Evolutionary conservation across 2,113 vertebrate species (phyloP).

Genomic region (Pelodiscus sinensis): DNA sequence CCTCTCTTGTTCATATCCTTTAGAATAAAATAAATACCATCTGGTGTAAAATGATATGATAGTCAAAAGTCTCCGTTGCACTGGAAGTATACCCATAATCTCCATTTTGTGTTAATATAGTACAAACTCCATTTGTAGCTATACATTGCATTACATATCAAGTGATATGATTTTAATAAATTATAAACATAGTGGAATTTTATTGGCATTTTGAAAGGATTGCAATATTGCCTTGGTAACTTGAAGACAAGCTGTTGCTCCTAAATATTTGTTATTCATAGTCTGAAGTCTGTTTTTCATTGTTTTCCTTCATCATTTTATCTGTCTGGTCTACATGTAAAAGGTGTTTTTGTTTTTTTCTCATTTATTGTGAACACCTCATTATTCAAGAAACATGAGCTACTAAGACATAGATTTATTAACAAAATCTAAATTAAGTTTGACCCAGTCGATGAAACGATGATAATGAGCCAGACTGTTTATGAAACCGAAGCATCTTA

Average conservation of each 20-base stretch:
- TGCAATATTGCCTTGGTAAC: slow-evolving; percentile 35
- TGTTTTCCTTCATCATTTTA: slow-evolving; percentile 61
- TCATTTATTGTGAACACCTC: slow-evolving; percentile 49
- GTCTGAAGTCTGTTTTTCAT: slow-evolving; percentile 53
- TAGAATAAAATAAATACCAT: slow-evolving; percentile 20
- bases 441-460: slow-evolving; percentile 42
- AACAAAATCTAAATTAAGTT: slow-evolving; percentile 39
- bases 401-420: slow-evolving; percentile 44
- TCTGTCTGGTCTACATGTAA: slow-evolving; percentile 52
- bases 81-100: slow-evolving; percentile 31
- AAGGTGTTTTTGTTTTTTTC: slow-evolving; percentile 56
- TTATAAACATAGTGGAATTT: slow-evolving; percentile 41
- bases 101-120: slow-evolving; percentile 28
- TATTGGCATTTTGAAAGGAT: slow-evolving; percentile 41
- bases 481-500: slow-evolving; percentile 9
- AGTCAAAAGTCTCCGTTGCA: slow-evolving; percentile 11
- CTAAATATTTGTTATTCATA: slow-evolving; percentile 66
- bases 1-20: neutral
- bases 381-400: slow-evolving; percentile 45
- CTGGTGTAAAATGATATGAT: neutral
- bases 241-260: slow-evolving; percentile 45
- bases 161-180: slow-evolving; percentile 14
- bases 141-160: slow-evolving; percentile 13
- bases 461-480: neutral
- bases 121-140: slow-evolving; percentile 21